A percentile compares a stretch with the other conserved stretches of the same genome.
Conservation (phyloP, 37 sponge, comb jelly and placozoan genomes). For the Agelas oroides region DNA sequence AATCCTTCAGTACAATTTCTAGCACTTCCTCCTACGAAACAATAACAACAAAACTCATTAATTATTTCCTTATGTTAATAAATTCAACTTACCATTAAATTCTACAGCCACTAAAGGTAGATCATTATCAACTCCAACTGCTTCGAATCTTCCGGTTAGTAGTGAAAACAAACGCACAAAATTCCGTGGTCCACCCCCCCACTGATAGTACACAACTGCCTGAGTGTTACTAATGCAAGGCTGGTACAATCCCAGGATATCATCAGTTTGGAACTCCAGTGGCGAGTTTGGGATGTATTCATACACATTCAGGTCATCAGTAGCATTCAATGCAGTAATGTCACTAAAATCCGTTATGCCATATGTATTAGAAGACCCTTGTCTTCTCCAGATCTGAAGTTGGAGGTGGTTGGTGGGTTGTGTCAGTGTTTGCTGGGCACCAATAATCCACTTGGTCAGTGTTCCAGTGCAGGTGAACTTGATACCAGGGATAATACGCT, state of each 20-base stretch:
- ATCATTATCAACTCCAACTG: too few relatives aligned
- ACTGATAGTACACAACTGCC: background rate
- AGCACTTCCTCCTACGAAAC: too few relatives aligned
- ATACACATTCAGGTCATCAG: background rate
- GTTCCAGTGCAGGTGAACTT: background rate
- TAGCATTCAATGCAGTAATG: background rate
- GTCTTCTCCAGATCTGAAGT: slow-evolving; percentile 4
- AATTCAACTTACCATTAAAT: background rate
- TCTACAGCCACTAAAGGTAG: slow-evolving; percentile 1
- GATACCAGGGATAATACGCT: slow-evolving; percentile 8
- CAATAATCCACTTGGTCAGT: slow-evolving; percentile 3
- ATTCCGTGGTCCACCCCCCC: background rate
- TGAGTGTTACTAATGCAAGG: background rate
- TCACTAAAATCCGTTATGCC: background rate
- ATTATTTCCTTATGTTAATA: too few relatives aligned
- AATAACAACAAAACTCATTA: too few relatives aligned
- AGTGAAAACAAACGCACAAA: background rate
- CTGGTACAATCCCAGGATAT: slow-evolving; percentile 3
- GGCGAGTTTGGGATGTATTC: background rate
- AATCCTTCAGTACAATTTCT: too few relatives aligned
- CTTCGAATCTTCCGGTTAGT: background rate
- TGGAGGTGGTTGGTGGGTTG: background rate
- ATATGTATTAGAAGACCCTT: background rate
- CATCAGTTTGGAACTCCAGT: background rate
- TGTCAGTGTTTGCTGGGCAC: background rate